Evolutionary conservation across 1,140 invertebrate species (phyloP), one percentile per base, ranked within the genome.

Genomic region (Venustaconcha ellipsiformis): DNA sequence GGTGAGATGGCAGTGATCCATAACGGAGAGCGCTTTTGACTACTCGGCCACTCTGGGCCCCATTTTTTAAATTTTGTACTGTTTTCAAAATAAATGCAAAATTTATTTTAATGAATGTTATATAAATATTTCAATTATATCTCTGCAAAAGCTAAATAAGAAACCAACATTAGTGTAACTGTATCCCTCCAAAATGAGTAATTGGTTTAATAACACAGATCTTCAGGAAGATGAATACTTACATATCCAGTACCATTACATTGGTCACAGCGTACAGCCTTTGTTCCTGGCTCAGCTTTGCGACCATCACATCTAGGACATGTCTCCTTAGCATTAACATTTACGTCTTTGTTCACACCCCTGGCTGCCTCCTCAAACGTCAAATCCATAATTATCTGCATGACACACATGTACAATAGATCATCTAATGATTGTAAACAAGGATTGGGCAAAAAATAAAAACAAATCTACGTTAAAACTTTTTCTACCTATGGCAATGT

Each of bases 241-340:
- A 90, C 97, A 94, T 97, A 96, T 71, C 98, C 98, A 26, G 97
- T 97, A n/a, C 98, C 99, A 92, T 98, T 97, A 90, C 99, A 99
- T 85, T 95, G 94, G 1, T 93, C 93, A 89, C 99, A 99, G 74
- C 92, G 93, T 2, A 94, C 92, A 26, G 97, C 92, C 88, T 96
- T 97, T 1, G 95, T 96, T 14, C 98, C 98, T 0, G 93, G 93
- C 88, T 98, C 96, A 88, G 94, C 94, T 77, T 95, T 93, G 1
- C 91, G 91, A 23, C 99, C 99, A 60, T 90, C 81, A 89, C 99
- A 99, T 88, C 95, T 96, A 0, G 93, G 93, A 90, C 99, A 99
- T 6, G 93, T 95, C 86, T 99, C 98, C 15, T 97, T 93, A 0
- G 99, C 93, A 91, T 99, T 99, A 2, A 99, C 86, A 79, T 93